phyloP scores from a whole-genome alignment of 2,113 vertebrate species.

The Acrocephalus kingi region DNA sequence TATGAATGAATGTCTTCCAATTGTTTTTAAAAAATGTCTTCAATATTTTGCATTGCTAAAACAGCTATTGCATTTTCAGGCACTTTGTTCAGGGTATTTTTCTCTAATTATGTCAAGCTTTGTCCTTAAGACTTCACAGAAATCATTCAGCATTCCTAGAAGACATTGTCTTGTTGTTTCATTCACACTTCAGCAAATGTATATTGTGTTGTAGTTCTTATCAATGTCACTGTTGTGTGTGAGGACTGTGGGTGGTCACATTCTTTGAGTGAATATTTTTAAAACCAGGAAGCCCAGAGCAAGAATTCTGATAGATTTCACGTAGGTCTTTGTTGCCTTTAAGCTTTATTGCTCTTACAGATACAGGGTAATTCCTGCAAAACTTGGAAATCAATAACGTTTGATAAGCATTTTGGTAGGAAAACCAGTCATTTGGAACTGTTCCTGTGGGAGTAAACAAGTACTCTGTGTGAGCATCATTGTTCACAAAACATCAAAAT shows the following conservation, averaged over 20 bases:
- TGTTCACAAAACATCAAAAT: constrained; percentile 6
- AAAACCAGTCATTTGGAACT: neutral
- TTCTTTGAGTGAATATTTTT: constrained; percentile 33
- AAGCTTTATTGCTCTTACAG: neutral
- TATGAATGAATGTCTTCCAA: neutral
- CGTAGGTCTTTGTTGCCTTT: neutral
- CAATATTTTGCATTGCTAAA: neutral
- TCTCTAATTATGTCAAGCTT: neutral
- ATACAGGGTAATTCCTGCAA: neutral
- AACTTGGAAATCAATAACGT: neutral
- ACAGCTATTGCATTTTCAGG: neutral
- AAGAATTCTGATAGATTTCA: neutral
- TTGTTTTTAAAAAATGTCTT: neutral
- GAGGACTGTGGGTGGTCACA: constrained; percentile 49
- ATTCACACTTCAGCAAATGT: constrained; percentile 47
- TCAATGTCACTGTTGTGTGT: constrained; percentile 15
- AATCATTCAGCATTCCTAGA: neutral
- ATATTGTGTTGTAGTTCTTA: constrained; percentile 45
- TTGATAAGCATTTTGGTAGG: neutral
- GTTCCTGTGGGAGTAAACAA: neutral
- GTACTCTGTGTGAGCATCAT: neutral
- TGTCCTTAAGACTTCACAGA: constrained; percentile 15
- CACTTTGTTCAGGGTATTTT: neutral
- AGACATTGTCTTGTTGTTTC: constrained; percentile 23
- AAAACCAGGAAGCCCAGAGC: neutral